Base-by-base conservation (phyloP, 2,888 invertebrate genomes). In the Halocaridina rubra region DNA sequence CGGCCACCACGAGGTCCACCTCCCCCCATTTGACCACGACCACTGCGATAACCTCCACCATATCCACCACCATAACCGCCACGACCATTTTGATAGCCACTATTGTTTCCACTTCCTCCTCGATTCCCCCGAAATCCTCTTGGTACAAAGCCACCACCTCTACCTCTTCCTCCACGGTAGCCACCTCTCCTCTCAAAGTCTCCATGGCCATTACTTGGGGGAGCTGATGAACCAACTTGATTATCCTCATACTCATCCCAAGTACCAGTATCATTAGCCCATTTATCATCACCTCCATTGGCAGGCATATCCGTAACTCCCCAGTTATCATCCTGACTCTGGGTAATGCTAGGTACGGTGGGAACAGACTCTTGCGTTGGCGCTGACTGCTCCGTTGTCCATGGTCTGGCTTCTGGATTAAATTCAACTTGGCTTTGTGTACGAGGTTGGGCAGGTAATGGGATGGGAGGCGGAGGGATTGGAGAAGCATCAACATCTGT, bases 401-500 rank as follows among this genome's bases (percentile, higher is more conserved):
- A 84, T 4, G 82, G 81, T 10, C 82, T 80, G 39, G 81, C 84
- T 71, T 86, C 86, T 46, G 86, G 80, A 71, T 86, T 84, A 64
- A 82, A 80, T 71, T 86, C 86, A 10, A 77, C 80, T 32, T 84
- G 80, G 27, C 77, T 76, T 72, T 80, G 77, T 53, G 80, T 79
- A 24, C 80, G 72, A 13, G 80, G 71, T 76, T 86, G 86, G 13
- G 79, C 79, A 29, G 87, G 87, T 57, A 87, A 64, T 3, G 87
- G 80, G 30, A 87, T 85, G 19, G 87, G 81, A 29, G 87, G 87
- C 7, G 87, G 87, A 57, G 87, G 87, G 39, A 86, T 87, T 32
- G 87, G 87, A n/a, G 85, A 86, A n/a, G 61, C 69, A 53, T 87
- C 87, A 4, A 86, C 85, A 13, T 69, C 86, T 19, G 67, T 91